Evolutionary conservation across 2,888 invertebrate genomes (phyloP).

Genomic region (Pardosa pseudoannulata): DNA sequence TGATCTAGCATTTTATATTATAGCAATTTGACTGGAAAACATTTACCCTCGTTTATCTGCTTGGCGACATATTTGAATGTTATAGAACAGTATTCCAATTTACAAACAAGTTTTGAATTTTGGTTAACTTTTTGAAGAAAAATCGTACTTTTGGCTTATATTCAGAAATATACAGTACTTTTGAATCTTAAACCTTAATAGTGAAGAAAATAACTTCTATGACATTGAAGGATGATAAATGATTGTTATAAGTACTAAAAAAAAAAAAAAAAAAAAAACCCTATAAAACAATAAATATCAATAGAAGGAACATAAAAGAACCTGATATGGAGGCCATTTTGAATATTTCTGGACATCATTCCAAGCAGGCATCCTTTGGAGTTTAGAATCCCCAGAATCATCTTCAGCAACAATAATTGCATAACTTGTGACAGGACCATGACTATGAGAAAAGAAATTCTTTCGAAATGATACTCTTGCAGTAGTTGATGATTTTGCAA

Average conservation of each 20-base stretch:
- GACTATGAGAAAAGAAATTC: constrained; percentile 91
- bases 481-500: constrained; percentile 84
- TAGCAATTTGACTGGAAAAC: too few relatives aligned
- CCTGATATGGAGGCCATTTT: constrained; percentile 94
- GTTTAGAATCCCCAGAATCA: constrained; percentile 80
- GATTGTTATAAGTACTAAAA: background rate
- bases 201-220: background rate
- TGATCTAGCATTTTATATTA: too few relatives aligned
- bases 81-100: too few relatives aligned
- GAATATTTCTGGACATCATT: constrained; percentile 91
- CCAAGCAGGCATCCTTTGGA: constrained; percentile 92
- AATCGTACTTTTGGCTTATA: too few relatives aligned
- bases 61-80: too few relatives aligned
- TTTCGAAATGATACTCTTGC: constrained; percentile 90
- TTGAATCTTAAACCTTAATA: too few relatives aligned
- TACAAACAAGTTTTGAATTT: too few relatives aligned
- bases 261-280: too few relatives aligned
- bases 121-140: too few relatives aligned
- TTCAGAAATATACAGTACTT: too few relatives aligned
- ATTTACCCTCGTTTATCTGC: too few relatives aligned
- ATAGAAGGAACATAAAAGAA: constrained; percentile 75
- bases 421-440: constrained; percentile 88
- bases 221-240: background rate
- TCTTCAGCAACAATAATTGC: constrained; percentile 94
- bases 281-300: too few relatives aligned